A percentile compares a stretch with the other conserved stretches of the same genome.
phyloP scores from a whole-genome alignment of 53 echinoderm and acorn worm genomes.

The Holothuria leucospilota region DNA sequence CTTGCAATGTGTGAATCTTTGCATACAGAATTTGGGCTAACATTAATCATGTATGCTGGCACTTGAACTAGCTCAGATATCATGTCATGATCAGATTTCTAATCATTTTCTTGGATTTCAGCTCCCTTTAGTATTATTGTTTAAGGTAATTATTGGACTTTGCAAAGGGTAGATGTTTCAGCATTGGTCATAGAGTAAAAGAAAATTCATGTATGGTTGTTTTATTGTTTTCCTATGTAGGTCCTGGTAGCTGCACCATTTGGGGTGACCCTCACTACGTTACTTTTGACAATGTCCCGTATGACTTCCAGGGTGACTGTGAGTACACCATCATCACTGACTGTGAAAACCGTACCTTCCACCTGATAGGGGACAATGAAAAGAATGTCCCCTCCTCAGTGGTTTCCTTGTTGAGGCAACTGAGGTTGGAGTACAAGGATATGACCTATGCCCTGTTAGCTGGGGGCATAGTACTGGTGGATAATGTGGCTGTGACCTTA shows the following conservation, averaged over 20 bases:
- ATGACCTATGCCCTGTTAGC: constrained; percentile 25
- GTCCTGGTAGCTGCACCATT: constrained; percentile 59
- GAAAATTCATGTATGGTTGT: too few relatives aligned
- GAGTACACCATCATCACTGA: constrained; percentile 66
- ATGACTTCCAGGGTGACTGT: constrained; percentile 79
- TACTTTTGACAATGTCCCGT: constrained; percentile 65
- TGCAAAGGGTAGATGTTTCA: too few relatives aligned
- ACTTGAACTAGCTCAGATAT: too few relatives aligned
- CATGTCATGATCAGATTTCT: too few relatives aligned
- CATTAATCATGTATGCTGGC: too few relatives aligned
- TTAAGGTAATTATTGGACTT: too few relatives aligned
- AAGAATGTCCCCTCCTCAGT: constrained; percentile 63
- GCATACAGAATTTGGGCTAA: too few relatives aligned
- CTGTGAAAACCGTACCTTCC: constrained; percentile 61
- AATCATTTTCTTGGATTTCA: too few relatives aligned
- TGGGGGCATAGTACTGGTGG: background rate
- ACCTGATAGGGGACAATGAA: constrained; percentile 49
- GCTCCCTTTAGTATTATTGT: too few relatives aligned
- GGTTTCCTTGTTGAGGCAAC: constrained; percentile 55
- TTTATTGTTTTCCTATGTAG: constrained; percentile 1
- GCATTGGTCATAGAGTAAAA: too few relatives aligned
- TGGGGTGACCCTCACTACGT: constrained; percentile 78
- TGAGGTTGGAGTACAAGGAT: constrained; percentile 55
- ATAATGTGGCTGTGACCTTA: constrained; percentile 9
- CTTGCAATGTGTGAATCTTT: too few relatives aligned